These are phyloP conservation scores for Antechinus flavipes DNA, from an alignment of 2,113 vertebrate genomes.

Conservation along the genomic window DNA sequence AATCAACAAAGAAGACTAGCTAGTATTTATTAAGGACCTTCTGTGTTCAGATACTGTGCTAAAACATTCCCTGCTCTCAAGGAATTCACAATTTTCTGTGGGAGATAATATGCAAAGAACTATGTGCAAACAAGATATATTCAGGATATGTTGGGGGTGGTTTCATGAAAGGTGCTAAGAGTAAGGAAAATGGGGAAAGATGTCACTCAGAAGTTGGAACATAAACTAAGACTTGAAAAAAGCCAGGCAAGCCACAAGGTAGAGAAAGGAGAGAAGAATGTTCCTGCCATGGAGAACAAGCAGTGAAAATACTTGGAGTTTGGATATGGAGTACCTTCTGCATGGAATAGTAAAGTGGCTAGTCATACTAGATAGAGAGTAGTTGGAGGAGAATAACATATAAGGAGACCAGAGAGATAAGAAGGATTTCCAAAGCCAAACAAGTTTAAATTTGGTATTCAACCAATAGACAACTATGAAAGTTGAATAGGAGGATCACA, in stretches of 20 bases:
- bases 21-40: background rate
- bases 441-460: background rate
- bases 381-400: background rate
- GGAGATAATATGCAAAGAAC: background rate
- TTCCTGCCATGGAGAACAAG: background rate
- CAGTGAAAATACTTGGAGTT: background rate
- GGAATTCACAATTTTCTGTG: background rate
- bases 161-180: background rate
- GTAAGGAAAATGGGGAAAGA: background rate
- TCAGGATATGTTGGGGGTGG: background rate
- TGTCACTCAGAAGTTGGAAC: background rate
- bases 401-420: background rate
- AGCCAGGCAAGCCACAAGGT: background rate
- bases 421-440: background rate
- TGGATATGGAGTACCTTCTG: background rate
- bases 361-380: background rate
- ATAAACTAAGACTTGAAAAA: background rate
- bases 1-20: background rate
- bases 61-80: background rate
- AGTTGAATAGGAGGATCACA: background rate
- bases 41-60: background rate
- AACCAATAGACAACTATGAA: background rate
- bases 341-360: background rate
- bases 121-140: background rate
- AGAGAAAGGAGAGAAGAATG: background rate